Percentiles rank a stretch among this genome's conserved stretches.
Evolutionary conservation across 1,140 invertebrate species (phyloP).

Genomic region (Trichoplusia ni): DNA sequence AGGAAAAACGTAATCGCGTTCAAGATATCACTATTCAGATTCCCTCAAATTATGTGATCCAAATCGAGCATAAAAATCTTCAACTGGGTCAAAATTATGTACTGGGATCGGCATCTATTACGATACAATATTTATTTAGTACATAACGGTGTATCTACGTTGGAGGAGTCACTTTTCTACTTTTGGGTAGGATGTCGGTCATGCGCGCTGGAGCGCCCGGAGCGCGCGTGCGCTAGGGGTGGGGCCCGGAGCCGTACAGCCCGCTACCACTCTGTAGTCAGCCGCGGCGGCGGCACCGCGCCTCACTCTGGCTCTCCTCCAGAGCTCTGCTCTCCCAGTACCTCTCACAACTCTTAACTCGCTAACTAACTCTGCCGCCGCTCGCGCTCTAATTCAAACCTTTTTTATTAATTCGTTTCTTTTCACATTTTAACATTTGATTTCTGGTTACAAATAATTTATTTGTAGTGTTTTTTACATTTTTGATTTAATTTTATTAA

Average conservation of each 20-base stretch:
- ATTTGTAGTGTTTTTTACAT: constrained; percentile 62
- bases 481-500: constrained; percentile 56
- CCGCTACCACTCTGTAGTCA: constrained; percentile 74
- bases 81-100: constrained; percentile 64
- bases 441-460: constrained; percentile 54
- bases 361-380: constrained; percentile 67
- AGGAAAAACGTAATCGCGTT: constrained; percentile 7
- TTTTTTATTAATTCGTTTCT: constrained; percentile 62
- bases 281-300: constrained; percentile 68
- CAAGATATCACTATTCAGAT: constrained; percentile 18
- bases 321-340: constrained; percentile 41
- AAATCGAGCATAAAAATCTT: constrained; percentile 45
- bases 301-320: constrained; percentile 48
- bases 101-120: constrained; percentile 59
- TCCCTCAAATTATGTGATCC: constrained; percentile 27
- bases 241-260: constrained; percentile 70
- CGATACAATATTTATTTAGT: constrained; percentile 78
- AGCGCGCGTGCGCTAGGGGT: constrained; percentile 75
- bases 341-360: constrained; percentile 44
- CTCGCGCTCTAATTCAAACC: constrained; percentile 55
- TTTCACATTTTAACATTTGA: constrained; percentile 49
- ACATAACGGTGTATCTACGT: constrained; percentile 77
- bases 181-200: constrained; percentile 79
- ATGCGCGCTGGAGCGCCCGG: constrained; percentile 59
- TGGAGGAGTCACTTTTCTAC: constrained; percentile 80